Conservation (phyloP, 2,797 vertebrate species). For the Onychomys torridus region DNA sequence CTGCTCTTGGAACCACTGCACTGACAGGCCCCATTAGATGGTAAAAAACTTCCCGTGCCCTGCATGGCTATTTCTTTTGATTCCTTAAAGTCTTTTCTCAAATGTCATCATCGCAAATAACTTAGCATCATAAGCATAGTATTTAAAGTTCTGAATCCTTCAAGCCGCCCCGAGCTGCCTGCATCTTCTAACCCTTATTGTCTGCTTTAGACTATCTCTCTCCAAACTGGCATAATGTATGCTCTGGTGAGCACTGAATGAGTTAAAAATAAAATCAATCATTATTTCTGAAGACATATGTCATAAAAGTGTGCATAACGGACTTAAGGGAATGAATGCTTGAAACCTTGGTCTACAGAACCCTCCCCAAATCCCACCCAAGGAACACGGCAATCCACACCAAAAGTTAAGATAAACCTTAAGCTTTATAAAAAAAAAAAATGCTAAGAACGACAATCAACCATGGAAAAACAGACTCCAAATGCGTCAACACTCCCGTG, state of each 20-base stretch:
- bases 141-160: not conserved
- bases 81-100: conserved; percentile 10
- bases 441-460: not conserved
- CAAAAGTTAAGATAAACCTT: not conserved
- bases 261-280: not conserved
- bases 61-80: not conserved
- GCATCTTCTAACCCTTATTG: not conserved
- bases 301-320: not conserved
- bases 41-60: not conserved
- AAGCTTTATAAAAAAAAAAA: conserved; percentile 79
- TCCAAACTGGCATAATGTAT: not conserved
- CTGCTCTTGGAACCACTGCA: not conserved
- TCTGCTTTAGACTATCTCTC: not conserved
- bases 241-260: not conserved
- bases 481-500: not conserved
- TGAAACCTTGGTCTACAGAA: not conserved
- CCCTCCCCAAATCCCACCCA: not conserved
- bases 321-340: not conserved
- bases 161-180: no score
- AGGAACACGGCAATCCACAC: conserved; percentile 54
- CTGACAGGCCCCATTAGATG: not conserved
- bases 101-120: not conserved
- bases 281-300: not conserved
- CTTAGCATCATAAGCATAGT: not conserved
- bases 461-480: not conserved